Percentiles rank a stretch among this genome's conserved stretches.
Evolutionary conservation across 2,797 vertebrate genomes (phyloP).

Genomic region (Oreochromis mossambicus): DNA sequence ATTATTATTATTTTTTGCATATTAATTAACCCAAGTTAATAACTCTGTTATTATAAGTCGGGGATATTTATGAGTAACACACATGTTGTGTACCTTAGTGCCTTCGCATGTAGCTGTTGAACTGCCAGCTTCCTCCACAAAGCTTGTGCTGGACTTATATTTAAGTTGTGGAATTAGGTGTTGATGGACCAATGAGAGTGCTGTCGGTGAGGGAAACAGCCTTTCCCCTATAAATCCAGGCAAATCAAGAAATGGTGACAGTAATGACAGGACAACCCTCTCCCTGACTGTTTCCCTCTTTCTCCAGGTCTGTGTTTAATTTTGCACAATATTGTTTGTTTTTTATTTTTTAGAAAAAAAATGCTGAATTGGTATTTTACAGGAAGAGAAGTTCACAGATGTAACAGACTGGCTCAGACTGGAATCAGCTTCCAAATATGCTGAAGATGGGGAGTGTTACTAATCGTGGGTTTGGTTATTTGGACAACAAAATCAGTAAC

Average conservation of each 20-base stretch:
- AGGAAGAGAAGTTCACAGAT: background rate
- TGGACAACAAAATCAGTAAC: background rate
- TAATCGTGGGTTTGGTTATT: background rate
- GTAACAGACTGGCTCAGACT: background rate
- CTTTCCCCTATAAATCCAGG: constrained; percentile 10
- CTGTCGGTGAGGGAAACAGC: background rate
- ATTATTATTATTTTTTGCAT: background rate
- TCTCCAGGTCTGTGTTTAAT: no score
- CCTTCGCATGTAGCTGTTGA: background rate
- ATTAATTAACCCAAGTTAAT: background rate
- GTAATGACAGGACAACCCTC: background rate
- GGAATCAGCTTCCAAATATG: background rate
- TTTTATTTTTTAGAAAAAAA: background rate
- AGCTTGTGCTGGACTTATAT: background rate
- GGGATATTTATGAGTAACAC: background rate
- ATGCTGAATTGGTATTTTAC: background rate
- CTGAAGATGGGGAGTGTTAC: background rate
- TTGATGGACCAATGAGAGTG: background rate
- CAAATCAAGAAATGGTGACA: background rate
- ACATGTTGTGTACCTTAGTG: background rate
- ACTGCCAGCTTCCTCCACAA: background rate
- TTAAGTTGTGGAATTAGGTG: constrained; percentile 5
- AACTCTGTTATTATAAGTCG: background rate
- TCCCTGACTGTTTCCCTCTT: background rate
- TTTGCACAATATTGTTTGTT: background rate